Base-by-base conservation (phyloP, 1,140 invertebrate species). In the Charaxes varanes region DNA sequence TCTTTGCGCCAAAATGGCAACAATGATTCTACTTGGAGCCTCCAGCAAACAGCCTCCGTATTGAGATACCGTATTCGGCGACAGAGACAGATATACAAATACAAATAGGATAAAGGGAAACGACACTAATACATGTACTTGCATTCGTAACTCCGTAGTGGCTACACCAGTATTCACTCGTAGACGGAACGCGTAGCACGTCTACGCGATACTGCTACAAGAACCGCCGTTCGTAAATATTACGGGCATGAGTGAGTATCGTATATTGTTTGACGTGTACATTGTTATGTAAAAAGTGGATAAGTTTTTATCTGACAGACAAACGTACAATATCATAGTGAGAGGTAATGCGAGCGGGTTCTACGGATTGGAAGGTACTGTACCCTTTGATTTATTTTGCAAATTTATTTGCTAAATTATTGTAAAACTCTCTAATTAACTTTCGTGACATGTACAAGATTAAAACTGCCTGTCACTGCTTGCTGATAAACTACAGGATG, bases 201-300 rank as follows among this genome's bases (percentile, higher is more conserved):
- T 46, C 69, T 72, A 73, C 72, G 64, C 35, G 30, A 22, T 32
- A 33, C 34, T 27, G 23, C 12, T 44, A 33, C 12, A 8, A 15
- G 19, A 38, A 11, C 35, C 38, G 36, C 13, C 31, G 24, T 40
- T 53, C 54, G 51, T 62, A 56, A 53, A 54, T 46, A 51, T 53
- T 51, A 42, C 48, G 50, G 46, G 36, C 48, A 46, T 56, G 49
- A 56, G 61, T 64, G 50, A 56, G 41, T 53, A 43, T 26, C 40
- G 23, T 47, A 49, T 42, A 41, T 46, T 44, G 45, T 52, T 55
- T 53, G 38, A 45, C 44, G 26, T 60, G 66, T 58, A 43, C 46
- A 64, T 62, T 78, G 71, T 70, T 63, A 77, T 77, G 77, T 81
- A 72, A 77, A 78, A 71, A 77, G 77, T 82, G 74, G 78, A 79